phyloP scores from a whole-genome alignment of 2,888 invertebrate genomes.

The Tridacna crocea region DNA sequence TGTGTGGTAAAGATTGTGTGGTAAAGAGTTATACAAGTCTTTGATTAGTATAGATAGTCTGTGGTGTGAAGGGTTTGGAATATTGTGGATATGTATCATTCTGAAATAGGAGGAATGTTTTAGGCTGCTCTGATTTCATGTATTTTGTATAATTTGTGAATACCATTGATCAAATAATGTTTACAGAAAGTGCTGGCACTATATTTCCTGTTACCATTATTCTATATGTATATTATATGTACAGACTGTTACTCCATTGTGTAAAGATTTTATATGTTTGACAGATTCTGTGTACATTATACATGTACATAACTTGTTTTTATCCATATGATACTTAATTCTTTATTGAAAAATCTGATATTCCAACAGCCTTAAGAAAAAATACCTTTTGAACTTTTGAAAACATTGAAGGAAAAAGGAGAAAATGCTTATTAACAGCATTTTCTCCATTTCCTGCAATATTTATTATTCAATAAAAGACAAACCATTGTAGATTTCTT shows the following conservation, averaged over 20 bases:
- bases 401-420: too few relatives aligned
- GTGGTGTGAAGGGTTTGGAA: too few relatives aligned
- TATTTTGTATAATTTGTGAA: neutral
- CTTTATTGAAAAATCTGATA: too few relatives aligned
- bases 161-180: neutral
- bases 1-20: slow-evolving; percentile 4
- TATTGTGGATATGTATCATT: too few relatives aligned
- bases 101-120: too few relatives aligned
- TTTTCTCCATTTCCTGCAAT: too few relatives aligned
- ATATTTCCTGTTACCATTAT: slow-evolving; percentile 10
- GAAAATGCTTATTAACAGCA: too few relatives aligned
- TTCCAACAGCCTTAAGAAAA: too few relatives aligned
- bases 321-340: neutral
- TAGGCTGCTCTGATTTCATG: neutral
- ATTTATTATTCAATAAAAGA: too few relatives aligned
- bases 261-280: neutral
- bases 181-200: slow-evolving; percentile 28
- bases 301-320: neutral
- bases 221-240: neutral
- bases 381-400: too few relatives aligned
- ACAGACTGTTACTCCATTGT: neutral
- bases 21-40: neutral
- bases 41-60: neutral
- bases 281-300: neutral
- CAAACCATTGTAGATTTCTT: too few relatives aligned